Evolutionary conservation across 64 coral and sea anemone species (phyloP).

Genomic region (Platygyra sinensis): DNA sequence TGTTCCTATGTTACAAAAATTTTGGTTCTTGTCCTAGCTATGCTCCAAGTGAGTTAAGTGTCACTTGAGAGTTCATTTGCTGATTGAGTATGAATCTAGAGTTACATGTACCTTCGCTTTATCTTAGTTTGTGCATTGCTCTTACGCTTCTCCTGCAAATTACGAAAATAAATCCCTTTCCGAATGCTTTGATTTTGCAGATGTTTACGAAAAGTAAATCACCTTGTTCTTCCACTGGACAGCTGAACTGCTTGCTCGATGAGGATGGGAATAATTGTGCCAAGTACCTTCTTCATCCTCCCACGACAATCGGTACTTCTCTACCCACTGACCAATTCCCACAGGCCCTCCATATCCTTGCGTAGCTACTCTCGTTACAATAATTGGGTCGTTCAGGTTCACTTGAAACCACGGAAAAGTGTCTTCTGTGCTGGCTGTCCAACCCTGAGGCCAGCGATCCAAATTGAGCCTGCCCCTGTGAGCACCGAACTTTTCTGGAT

Average conservation of each 20-base stretch:
- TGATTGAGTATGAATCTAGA: too few relatives aligned
- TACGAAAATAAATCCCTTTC: too few relatives aligned
- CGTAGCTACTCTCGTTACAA: constrained; percentile 63
- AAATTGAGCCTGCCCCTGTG: constrained; percentile 51
- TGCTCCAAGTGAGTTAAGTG: too few relatives aligned
- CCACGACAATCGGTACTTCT: constrained; percentile 60
- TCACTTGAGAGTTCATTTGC: too few relatives aligned
- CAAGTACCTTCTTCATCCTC: constrained; percentile 14
- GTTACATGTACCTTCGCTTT: too few relatives aligned
- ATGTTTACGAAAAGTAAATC: neutral
- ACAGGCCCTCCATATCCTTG: constrained; percentile 59
- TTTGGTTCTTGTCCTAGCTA: too few relatives aligned
- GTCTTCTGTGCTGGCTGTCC: constrained; percentile 55
- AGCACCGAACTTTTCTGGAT: constrained; percentile 44
- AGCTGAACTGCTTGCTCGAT: neutral
- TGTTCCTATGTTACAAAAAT: too few relatives aligned
- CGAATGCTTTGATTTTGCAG: too few relatives aligned
- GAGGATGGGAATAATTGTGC: constrained; percentile 34
- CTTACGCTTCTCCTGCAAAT: too few relatives aligned
- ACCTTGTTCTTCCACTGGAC: constrained; percentile 50
- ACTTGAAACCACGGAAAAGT: constrained; percentile 64
- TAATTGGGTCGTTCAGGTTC: constrained; percentile 22
- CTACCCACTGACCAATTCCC: constrained; percentile 60
- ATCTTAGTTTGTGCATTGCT: too few relatives aligned
- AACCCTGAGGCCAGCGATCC: constrained; percentile 62